Conservation (phyloP, 2,888 invertebrate species). For the Pherbina coryleti region DNA sequence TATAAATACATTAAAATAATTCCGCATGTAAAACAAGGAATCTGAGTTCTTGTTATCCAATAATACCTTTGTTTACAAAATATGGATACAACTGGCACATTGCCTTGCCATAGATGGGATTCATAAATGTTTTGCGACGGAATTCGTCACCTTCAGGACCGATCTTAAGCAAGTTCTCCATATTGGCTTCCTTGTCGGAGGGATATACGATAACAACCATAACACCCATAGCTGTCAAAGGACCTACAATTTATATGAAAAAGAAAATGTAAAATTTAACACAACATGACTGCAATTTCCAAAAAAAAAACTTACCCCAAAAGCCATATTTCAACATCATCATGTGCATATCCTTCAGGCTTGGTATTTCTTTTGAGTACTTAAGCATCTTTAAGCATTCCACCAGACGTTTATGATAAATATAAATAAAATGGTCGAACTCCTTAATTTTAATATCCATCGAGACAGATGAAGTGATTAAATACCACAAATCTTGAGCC, state of each 20-base stretch:
- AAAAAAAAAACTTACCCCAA: constrained; percentile 56
- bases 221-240: constrained; percentile 50
- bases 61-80: constrained; percentile 59
- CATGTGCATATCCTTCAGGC: constrained; percentile 56
- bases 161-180: constrained; percentile 52
- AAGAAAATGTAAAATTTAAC: neutral
- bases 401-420: constrained; percentile 59
- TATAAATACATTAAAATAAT: too few species aligned
- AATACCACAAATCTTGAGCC: constrained; percentile 61
- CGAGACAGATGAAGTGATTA: constrained; percentile 56
- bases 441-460: constrained; percentile 57
- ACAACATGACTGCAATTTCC: neutral
- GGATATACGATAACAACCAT: constrained; percentile 54
- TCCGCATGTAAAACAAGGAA: neutral
- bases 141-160: constrained; percentile 55
- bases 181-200: constrained; percentile 57
- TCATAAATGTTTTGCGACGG: constrained; percentile 50
- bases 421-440: constrained; percentile 61
- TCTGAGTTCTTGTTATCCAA: constrained; percentile 17
- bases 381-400: constrained; percentile 57
- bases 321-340: constrained; percentile 57
- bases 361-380: constrained; percentile 58
- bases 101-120: constrained; percentile 56
- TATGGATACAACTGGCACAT: constrained; percentile 61
- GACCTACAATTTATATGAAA: constrained; percentile 52